These are phyloP conservation scores for Lamellibrachia columna DNA, from an alignment of 2,888 invertebrate genomes.

Conservation along the genomic window DNA sequence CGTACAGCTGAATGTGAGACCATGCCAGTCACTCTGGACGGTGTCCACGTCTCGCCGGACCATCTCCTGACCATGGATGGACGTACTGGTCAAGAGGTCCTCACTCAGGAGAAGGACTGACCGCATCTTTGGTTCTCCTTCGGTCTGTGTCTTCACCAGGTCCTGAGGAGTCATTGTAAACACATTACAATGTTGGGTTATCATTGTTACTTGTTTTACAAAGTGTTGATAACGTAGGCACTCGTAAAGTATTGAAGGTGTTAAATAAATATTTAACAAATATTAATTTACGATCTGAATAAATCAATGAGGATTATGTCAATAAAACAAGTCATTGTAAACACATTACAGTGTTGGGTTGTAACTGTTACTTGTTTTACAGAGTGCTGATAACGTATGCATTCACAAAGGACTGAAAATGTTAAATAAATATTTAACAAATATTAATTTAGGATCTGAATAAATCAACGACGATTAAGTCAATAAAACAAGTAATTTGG, in stretches of 20 bases:
- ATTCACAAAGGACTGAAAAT: too few relatives aligned
- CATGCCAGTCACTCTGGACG: conserved; percentile 58
- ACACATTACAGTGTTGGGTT: not conserved
- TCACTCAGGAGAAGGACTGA: conserved; percentile 85
- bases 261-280: too few relatives aligned
- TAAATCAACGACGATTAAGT: too few relatives aligned
- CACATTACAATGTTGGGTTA: not conserved
- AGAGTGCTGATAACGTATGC: too few relatives aligned
- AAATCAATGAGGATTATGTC: too few relatives aligned
- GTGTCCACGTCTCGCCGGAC: conserved; percentile 57
- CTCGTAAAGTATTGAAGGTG: too few relatives aligned
- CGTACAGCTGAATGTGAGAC: conserved; percentile 53
- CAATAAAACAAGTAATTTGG: too few relatives aligned
- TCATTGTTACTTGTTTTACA: not conserved
- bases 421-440: too few relatives aligned
- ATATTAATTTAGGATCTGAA: too few relatives aligned
- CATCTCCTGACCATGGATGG: conserved; percentile 57
- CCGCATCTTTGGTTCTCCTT: conserved; percentile 83
- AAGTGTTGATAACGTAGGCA: too few relatives aligned
- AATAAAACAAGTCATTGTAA: too few relatives aligned
- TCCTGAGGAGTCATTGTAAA: conserved; percentile 67
- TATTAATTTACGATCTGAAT: too few relatives aligned
- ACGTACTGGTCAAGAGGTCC: conserved; percentile 73
- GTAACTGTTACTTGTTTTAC: not conserved
- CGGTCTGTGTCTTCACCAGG: conserved; percentile 78